These are phyloP conservation scores for Dunckerocampus dactyliophorus DNA, from an alignment of 2,113 vertebrate genomes.

Conservation along the genomic window DNA sequence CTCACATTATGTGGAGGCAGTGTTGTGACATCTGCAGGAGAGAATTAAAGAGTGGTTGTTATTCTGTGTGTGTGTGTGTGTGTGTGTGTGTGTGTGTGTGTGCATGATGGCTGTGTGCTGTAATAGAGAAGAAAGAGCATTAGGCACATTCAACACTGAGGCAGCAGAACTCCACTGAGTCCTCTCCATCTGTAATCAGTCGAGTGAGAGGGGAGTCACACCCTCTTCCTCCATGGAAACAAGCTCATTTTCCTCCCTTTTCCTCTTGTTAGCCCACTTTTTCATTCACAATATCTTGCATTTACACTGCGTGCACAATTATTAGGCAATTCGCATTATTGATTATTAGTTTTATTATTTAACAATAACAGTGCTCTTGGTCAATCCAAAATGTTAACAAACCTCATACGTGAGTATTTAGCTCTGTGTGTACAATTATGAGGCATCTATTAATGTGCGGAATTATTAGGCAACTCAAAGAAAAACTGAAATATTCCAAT, in stretches of 20 bases:
- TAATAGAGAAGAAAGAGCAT: slow-evolving; percentile 61
- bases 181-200: slow-evolving; percentile 66
- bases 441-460: no score
- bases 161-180: slow-evolving; percentile 61
- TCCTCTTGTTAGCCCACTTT: background rate
- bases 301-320: no score
- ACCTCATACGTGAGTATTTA: no score
- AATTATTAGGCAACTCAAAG: no score
- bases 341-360: no score
- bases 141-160: slow-evolving; percentile 63
- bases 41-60: slow-evolving; percentile 44
- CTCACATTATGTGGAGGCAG: slow-evolving; percentile 30
- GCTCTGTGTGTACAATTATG: no score
- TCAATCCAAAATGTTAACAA: no score
- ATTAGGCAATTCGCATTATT: no score
- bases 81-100: slow-evolving; percentile 11
- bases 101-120: slow-evolving; percentile 17
- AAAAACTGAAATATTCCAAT: no score
- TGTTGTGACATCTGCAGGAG: slow-evolving; percentile 39
- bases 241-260: slow-evolving; percentile 5
- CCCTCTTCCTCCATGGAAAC: slow-evolving; percentile 39
- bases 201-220: slow-evolving; percentile 61
- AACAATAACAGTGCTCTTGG: no score
- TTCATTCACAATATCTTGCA: background rate
- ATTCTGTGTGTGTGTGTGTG: slow-evolving; percentile 5